Percentiles rank a stretch among this genome's conserved stretches.
These are phyloP conservation scores for Vanessa cardui DNA, from an alignment of 2,888 invertebrate genomes.

Conservation along the genomic window DNA sequence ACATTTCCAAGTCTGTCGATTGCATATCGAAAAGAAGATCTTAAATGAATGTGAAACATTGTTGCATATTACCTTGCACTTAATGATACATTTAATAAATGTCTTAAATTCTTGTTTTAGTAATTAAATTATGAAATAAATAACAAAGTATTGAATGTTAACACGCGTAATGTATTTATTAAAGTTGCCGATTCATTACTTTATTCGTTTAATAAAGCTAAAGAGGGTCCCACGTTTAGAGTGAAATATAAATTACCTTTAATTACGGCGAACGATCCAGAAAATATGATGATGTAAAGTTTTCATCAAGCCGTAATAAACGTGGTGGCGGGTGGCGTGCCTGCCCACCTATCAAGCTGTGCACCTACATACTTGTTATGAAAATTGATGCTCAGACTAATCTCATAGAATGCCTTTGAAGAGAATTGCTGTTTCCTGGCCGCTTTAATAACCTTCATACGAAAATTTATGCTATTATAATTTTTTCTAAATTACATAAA, in stretches of 20 bases:
- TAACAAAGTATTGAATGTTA: too few relatives aligned
- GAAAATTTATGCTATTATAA: conserved; percentile 27
- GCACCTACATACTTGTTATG: conserved; percentile 52
- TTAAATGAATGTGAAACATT: too few relatives aligned
- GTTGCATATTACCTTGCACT: too few relatives aligned
- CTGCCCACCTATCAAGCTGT: conserved; percentile 42
- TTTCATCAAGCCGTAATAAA: conserved; percentile 74
- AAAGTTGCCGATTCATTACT: conserved; percentile 73
- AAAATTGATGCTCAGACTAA: conserved; percentile 44
- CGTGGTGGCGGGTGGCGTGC: conserved; percentile 44
- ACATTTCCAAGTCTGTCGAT: too few relatives aligned
- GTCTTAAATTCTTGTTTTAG: too few relatives aligned
- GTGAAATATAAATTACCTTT: conserved; percentile 79
- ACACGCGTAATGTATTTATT: conserved; percentile 47
- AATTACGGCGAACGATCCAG: conserved; percentile 78
- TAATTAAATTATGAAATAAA: too few relatives aligned
- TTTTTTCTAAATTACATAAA: neutral
- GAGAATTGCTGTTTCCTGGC: conserved; percentile 37
- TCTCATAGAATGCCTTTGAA: conserved; percentile 39
- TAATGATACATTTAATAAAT: too few relatives aligned
- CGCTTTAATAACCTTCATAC: conserved; percentile 32
- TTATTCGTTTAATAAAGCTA: conserved; percentile 80
- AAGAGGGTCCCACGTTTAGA: conserved; percentile 68
- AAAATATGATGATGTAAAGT: conserved; percentile 79
- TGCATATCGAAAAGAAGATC: too few relatives aligned